These are phyloP conservation scores for Anhinga rufa DNA, from an alignment of 2,113 vertebrate species.

Conservation along the genomic window DNA sequence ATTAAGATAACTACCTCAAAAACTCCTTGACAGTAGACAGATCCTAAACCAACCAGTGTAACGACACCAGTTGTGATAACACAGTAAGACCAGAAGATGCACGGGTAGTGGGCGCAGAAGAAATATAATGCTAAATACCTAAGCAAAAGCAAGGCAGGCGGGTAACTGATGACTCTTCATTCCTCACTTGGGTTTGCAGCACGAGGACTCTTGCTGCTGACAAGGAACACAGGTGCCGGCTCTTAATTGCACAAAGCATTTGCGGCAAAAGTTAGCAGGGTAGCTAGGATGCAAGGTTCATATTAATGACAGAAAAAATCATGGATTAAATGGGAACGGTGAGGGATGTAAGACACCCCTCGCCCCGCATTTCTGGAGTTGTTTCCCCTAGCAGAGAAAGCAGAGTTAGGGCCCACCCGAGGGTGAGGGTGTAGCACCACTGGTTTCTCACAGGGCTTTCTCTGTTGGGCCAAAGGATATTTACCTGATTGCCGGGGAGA, in stretches of 20 bases:
- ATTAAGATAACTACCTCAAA: neutral
- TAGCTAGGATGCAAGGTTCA: neutral
- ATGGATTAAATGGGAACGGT: neutral
- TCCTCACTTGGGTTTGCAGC: neutral
- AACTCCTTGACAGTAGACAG: neutral
- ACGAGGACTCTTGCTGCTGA: neutral
- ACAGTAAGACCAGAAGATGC: neutral
- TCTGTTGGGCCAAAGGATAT: neutral
- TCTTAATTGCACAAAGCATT: neutral
- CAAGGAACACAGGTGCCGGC: neutral
- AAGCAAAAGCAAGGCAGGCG: neutral
- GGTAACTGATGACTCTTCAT: neutral
- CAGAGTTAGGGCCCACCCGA: neutral
- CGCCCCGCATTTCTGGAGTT: rapidly evolving
- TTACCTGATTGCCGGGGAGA: neutral
- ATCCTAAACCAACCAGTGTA: neutral
- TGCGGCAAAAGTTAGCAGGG: neutral
- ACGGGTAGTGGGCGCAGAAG: neutral
- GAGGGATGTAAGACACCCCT: neutral
- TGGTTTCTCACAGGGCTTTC: neutral
- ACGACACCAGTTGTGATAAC: rapidly evolving
- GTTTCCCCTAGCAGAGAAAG: neutral
- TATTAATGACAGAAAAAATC: neutral
- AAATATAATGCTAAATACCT: rapidly evolving
- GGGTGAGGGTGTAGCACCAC: neutral